These are phyloP conservation scores for Drosophila athabasca DNA, from an alignment of 1,140 invertebrate genomes.

Conservation along the genomic window DNA sequence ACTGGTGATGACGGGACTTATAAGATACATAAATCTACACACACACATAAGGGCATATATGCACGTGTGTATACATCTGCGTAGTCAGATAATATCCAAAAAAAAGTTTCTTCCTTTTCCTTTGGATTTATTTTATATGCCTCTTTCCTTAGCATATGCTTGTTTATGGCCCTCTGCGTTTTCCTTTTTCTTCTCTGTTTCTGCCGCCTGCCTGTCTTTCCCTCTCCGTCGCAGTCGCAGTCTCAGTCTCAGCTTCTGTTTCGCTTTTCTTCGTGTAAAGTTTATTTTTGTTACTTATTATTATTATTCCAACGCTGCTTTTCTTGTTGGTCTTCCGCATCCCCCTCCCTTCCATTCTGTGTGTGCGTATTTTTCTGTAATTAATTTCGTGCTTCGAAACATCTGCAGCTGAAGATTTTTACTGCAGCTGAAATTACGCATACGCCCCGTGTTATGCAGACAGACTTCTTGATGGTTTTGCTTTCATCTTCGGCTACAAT, in stretches of 20 bases:
- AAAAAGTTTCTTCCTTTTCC: slow-evolving; percentile 55
- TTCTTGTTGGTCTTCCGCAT: slow-evolving; percentile 40
- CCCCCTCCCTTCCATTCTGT: not conserved
- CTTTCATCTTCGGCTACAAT: slow-evolving; percentile 23
- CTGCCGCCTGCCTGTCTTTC: slow-evolving; percentile 7
- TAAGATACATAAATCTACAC: slow-evolving; percentile 20
- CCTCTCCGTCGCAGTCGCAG: no score
- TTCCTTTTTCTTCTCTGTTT: slow-evolving; percentile 1
- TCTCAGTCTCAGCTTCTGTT: not conserved
- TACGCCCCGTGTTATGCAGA: slow-evolving; percentile 63
- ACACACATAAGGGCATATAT: slow-evolving; percentile 7
- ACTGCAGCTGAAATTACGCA: slow-evolving; percentile 76
- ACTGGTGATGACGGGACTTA: no score
- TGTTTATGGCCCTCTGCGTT: slow-evolving; percentile 57
- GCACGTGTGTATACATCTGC: not conserved
- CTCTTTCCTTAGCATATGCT: slow-evolving; percentile 74
- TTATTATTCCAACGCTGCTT: slow-evolving; percentile 61
- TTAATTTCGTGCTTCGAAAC: slow-evolving; percentile 79
- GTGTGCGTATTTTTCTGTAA: slow-evolving; percentile 57
- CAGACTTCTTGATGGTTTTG: slow-evolving; percentile 59
- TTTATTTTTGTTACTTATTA: slow-evolving; percentile 80
- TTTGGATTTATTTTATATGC: slow-evolving; percentile 69
- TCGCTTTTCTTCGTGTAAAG: slow-evolving; percentile 60
- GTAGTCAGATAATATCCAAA: slow-evolving; percentile 62
- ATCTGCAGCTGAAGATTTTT: slow-evolving; percentile 76